Evolutionary conservation across 2,113 vertebrate species (phyloP), one percentile per base, ranked within the genome.

Genomic region (Chaetura pelagica): DNA sequence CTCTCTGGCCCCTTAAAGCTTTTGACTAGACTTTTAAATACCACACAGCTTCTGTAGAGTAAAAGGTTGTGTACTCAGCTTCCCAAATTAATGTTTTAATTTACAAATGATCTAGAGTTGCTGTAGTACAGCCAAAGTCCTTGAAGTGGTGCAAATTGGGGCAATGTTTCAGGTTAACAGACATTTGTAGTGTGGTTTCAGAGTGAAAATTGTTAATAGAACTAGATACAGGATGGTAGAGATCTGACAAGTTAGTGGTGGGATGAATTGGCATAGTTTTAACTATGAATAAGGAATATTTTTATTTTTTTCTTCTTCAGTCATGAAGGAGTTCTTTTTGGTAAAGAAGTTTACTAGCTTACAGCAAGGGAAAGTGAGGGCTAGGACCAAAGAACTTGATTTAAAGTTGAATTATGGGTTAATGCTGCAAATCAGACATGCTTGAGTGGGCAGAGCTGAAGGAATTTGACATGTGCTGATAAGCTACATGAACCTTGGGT

Each of bases 381-480:
- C 23, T 57, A 63, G 48, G 29, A 48, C 75, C 52, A 30, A 93
- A 54, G 52, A 79, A 32, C 6, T 32, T 67, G n/a, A 34, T 80
- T 89, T 89, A 61, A 66, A 73, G 90, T 90, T 75, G 90, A 67
- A 64, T 91, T 93, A 94, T 3, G 67, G 77, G 89, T 97, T 98
- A 97, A 95, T 92, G 69, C 86, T 90, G 81, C 35, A 57, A 82
- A 93, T 94, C 84, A 81, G 93, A 88, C 85, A 62, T 90, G 94
- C 96, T 95, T 78, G 82, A 96, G 66, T 88, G 88, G 73, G 38
- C 89, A 96, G 93, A 91, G 49, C 81, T 93, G 81, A 63, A 90
- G 59, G 89, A 97, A 94, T 97, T 97, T 94, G 92, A 80, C 87
- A 44, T 2, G 44, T 92, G 69, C 90, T 91, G 96, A 95, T 96